phyloP scores from a whole-genome alignment of 1,140 invertebrate species.

The Cydia pomonella region DNA sequence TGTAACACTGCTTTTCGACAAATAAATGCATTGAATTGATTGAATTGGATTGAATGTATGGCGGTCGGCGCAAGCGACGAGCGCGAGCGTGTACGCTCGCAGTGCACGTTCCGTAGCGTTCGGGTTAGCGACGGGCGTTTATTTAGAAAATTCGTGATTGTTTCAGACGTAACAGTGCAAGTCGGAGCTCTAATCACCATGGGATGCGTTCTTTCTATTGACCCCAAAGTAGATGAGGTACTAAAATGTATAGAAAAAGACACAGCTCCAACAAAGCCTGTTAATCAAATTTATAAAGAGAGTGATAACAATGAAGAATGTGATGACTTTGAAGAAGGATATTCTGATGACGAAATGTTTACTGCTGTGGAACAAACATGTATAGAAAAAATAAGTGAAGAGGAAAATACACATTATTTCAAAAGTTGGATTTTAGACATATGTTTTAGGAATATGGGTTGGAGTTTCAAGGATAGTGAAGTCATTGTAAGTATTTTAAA shows the following conservation, averaged over 20 bases:
- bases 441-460: constrained; percentile 81
- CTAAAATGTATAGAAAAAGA: constrained; percentile 64
- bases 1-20: too few species aligned
- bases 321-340: constrained; percentile 74
- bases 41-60: too few species aligned
- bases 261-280: constrained; percentile 41
- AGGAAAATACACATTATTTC: constrained; percentile 43
- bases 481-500: constrained; percentile 55
- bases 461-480: constrained; percentile 60
- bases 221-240: constrained; percentile 79
- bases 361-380: constrained; percentile 48
- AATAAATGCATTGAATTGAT: too few species aligned
- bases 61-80: too few species aligned
- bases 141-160: too few species aligned
- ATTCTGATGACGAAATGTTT: constrained; percentile 74
- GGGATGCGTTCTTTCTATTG: constrained; percentile 86
- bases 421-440: constrained; percentile 81
- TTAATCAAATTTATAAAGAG: constrained; percentile 48
- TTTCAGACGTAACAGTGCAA: constrained; percentile 83
- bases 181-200: constrained; percentile 89
- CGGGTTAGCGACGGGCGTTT: too few species aligned
- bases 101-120: too few species aligned
- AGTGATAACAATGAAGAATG: constrained; percentile 57
- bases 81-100: too few species aligned
- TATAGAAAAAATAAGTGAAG: constrained; percentile 51